Evolutionary conservation across 1,140 invertebrate genomes (phyloP).

Genomic region (Bombus confusus): DNA sequence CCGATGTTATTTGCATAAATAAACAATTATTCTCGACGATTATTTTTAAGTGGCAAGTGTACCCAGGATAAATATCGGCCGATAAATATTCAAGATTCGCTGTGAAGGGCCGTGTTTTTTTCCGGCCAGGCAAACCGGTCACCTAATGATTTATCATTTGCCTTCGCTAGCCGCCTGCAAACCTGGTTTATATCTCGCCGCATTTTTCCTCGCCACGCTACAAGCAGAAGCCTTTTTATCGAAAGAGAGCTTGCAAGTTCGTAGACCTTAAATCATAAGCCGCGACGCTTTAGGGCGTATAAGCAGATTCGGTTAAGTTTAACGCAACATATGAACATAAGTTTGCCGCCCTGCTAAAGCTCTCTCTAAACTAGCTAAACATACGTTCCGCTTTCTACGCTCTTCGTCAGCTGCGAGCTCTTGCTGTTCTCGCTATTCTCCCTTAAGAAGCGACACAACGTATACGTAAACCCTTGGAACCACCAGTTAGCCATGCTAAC

Average conservation of each 20-base stretch:
- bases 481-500: background rate
- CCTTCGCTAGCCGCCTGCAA: conserved; percentile 46
- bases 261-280: background rate
- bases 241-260: background rate
- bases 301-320: conserved; percentile 3
- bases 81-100: conserved; percentile 53
- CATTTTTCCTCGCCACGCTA: background rate
- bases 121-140: background rate
- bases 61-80: conserved; percentile 33
- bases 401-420: background rate
- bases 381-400: background rate
- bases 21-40: conserved; percentile 49
- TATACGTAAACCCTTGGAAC: background rate
- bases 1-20: conserved; percentile 38
- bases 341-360: background rate
- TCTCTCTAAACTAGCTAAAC: background rate
- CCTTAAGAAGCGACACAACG: background rate
- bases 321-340: background rate
- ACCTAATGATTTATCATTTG: conserved; percentile 73
- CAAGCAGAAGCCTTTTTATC: no score
- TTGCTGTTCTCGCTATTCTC: background rate
- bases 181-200: background rate
- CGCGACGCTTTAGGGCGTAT: background rate
- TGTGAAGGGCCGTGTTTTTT: background rate
- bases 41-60: conserved; percentile 34